phyloP scores from a whole-genome alignment of 2,113 vertebrate species.

The Neopipo cinnamomea region DNA sequence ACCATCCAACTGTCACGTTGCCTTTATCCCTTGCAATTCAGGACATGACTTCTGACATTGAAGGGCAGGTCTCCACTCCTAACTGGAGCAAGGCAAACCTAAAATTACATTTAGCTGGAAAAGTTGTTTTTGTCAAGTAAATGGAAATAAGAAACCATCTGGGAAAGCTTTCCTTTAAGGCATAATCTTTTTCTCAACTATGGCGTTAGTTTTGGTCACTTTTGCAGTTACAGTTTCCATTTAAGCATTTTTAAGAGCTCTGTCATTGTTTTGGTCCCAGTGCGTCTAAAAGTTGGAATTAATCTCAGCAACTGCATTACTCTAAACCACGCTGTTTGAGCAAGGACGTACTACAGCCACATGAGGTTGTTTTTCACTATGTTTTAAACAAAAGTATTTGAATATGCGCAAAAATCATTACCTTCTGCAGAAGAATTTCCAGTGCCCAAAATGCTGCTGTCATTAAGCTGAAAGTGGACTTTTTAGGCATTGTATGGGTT shows the following conservation, averaged over 20 bases:
- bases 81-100: neutral
- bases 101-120: neutral
- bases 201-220: neutral
- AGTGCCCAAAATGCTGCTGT: neutral
- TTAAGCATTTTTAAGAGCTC: neutral
- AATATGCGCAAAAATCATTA: neutral
- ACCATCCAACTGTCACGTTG: neutral
- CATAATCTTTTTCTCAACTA: neutral
- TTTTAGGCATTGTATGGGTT: neutral
- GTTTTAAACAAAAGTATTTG: neutral
- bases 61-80: neutral
- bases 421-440: neutral
- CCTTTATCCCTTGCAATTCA: neutral
- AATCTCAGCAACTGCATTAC: neutral
- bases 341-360: neutral
- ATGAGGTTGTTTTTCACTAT: neutral
- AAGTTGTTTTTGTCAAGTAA: neutral
- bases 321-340: neutral
- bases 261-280: neutral
- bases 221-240: neutral
- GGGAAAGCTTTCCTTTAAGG: neutral
- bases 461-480: neutral
- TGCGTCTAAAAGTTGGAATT: neutral
- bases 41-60: neutral
- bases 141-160: neutral